A percentile compares a stretch with the other conserved stretches of the same genome.
phyloP scores from a whole-genome alignment of 1,140 invertebrate genomes.

The Apis dorsata region DNA sequence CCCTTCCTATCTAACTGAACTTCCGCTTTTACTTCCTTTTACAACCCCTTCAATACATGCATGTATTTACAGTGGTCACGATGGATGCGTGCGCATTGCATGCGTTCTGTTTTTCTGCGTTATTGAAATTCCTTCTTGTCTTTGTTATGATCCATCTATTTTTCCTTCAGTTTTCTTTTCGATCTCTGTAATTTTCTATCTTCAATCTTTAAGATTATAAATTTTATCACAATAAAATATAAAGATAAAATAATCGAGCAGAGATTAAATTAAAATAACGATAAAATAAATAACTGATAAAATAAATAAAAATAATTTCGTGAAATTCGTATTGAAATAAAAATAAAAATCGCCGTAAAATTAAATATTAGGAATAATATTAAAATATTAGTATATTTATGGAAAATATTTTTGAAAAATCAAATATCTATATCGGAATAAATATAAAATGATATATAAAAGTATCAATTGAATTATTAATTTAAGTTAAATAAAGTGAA shows the following conservation, averaged over 20 bases:
- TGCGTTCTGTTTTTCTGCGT: slow-evolving; percentile 21
- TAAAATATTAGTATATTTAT: too few species aligned
- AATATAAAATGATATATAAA: too few species aligned
- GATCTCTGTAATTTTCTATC: not conserved
- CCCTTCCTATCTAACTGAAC: slow-evolving; percentile 37
- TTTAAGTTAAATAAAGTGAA: too few species aligned
- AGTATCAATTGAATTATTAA: too few species aligned
- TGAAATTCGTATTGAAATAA: not conserved
- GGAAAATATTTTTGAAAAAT: too few species aligned
- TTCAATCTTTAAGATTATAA: too few species aligned
- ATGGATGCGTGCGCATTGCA: slow-evolving; percentile 35
- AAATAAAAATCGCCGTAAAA: not conserved
- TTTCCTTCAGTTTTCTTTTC: too few species aligned
- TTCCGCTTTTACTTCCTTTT: slow-evolving; percentile 21
- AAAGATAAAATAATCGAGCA: too few species aligned
- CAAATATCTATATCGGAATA: too few species aligned
- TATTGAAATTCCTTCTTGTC: not conserved
- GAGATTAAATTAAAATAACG: too few species aligned
- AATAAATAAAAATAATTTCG: not conserved
- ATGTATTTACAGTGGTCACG: slow-evolving; percentile 16
- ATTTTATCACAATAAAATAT: too few species aligned
- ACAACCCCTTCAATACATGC: not conserved
- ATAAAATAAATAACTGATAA: not conserved
- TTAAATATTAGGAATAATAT: too few species aligned
- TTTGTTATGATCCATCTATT: not conserved